A percentile compares a stretch with the other conserved stretches of the same genome.
These are phyloP conservation scores for Ctenicera cuprea DNA, from an alignment of 2,888 invertebrate species.

Conservation along the genomic window DNA sequence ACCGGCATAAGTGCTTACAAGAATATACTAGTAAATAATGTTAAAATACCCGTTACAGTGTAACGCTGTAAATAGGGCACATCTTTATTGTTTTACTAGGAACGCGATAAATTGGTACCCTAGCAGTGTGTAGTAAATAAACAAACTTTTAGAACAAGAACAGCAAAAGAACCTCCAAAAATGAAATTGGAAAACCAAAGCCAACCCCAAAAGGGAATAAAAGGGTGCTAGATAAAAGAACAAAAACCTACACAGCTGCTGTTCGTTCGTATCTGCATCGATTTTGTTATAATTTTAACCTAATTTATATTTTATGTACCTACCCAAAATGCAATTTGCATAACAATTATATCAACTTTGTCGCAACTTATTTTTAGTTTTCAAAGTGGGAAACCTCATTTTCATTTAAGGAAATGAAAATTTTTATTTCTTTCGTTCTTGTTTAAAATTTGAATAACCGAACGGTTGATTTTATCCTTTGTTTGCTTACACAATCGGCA, in stretches of 20 bases:
- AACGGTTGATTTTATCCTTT: too few species aligned
- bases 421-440: slow-evolving; percentile 1
- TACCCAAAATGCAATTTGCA: slow-evolving; percentile 23
- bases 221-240: not conserved
- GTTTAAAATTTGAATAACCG: not conserved
- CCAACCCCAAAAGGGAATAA: not conserved
- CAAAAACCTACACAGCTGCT: not conserved
- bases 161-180: slow-evolving; percentile 4
- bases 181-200: slow-evolving; percentile 6
- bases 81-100: not conserved
- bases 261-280: slow-evolving; percentile 15
- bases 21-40: not conserved
- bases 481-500: not conserved
- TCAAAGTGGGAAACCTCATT: not conserved
- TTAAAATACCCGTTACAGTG: not conserved
- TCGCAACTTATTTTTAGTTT: slow-evolving; percentile 14
- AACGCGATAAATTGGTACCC: not conserved
- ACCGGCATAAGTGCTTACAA: slow-evolving; percentile 3
- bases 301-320: slow-evolving; percentile 27
- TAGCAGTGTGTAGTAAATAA: not conserved
- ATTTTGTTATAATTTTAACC: slow-evolving; percentile 24
- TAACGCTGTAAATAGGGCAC: not conserved
- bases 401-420: slow-evolving; percentile 4
- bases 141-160: not conserved
- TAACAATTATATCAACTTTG: slow-evolving; percentile 16